phyloP scores from a whole-genome alignment of 2,113 vertebrate species.

The Dryoscopus gambensis region DNA sequence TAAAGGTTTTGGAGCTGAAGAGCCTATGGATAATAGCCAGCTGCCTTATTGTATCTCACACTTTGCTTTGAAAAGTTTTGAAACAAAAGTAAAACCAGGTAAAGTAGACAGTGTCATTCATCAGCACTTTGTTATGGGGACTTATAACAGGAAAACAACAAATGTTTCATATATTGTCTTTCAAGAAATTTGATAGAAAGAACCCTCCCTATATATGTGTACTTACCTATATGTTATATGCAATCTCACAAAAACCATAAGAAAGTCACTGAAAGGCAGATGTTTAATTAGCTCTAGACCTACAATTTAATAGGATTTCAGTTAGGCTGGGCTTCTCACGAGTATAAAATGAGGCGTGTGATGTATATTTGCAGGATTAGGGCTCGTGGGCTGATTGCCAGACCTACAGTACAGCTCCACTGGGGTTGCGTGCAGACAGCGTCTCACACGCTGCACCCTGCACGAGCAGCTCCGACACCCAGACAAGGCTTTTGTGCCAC shows the following conservation, averaged over 20 bases:
- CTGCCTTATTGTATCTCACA: background rate
- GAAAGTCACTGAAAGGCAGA: background rate
- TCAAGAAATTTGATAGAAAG: background rate
- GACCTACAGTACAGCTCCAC: background rate
- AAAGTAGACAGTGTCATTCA: background rate
- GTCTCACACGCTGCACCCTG: background rate
- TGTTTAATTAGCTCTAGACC: constrained; percentile 21
- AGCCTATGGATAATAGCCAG: constrained; percentile 30
- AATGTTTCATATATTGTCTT: background rate
- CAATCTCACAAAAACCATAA: background rate
- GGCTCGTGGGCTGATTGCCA: constrained; percentile 1
- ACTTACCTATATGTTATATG: background rate
- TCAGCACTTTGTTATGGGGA: background rate
- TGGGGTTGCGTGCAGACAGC: background rate
- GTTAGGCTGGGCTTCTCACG: background rate
- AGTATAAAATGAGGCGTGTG: background rate
- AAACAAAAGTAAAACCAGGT: background rate
- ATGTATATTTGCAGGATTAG: constrained; percentile 26
- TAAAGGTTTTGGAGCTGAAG: background rate
- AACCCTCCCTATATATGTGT: background rate
- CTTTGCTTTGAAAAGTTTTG: constrained; percentile 23
- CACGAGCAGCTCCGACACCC: background rate
- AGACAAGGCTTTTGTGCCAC: background rate
- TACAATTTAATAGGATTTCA: constrained; percentile 12
- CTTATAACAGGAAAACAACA: background rate